Evolutionary conservation across 2,113 vertebrate species (phyloP).

Genomic region (Thunnus maccoyii): DNA sequence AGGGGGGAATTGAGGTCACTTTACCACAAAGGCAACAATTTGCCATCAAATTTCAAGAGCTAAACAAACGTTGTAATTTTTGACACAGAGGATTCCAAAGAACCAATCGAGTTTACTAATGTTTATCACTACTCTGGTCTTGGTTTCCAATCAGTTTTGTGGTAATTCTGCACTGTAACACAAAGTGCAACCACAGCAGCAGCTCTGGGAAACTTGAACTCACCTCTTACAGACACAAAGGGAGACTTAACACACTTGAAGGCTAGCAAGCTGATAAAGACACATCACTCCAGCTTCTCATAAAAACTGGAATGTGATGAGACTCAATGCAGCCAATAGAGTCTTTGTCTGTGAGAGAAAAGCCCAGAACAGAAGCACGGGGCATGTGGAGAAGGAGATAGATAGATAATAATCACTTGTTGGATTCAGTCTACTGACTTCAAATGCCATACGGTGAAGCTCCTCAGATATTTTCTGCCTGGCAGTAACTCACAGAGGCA

Average conservation of each 20-base stretch:
- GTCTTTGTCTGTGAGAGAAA: constrained; percentile 3
- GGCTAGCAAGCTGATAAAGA: constrained; percentile 25
- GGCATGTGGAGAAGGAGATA: background rate
- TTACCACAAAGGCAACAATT: constrained; percentile 39
- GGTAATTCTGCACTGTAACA: constrained; percentile 3
- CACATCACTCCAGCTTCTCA: constrained; percentile 23
- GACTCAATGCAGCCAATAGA: constrained; percentile 16
- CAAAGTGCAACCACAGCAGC: constrained; percentile 16
- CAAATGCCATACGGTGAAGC: background rate
- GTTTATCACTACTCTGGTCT: background rate
- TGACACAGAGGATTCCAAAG: constrained; percentile 55
- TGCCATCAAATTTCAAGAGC: background rate
- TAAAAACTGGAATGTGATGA: background rate
- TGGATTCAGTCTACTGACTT: constrained; percentile 17
- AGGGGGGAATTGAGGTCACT: background rate
- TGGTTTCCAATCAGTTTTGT: constrained; percentile 6
- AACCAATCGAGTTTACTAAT: constrained; percentile 7
- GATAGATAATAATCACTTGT: constrained; percentile 5
- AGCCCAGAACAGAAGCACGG: background rate
- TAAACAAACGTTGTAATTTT: background rate
- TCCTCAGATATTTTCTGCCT: constrained; percentile 6
- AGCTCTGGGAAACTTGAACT: constrained; percentile 64
- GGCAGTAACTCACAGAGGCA: constrained; percentile 53
- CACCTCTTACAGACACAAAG: constrained; percentile 55
- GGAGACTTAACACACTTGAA: constrained; percentile 36